Evolutionary conservation across 2,888 invertebrate genomes (phyloP), one percentile per base, ranked within the genome.

Genomic region (Hofmannophila pseudospretella): DNA sequence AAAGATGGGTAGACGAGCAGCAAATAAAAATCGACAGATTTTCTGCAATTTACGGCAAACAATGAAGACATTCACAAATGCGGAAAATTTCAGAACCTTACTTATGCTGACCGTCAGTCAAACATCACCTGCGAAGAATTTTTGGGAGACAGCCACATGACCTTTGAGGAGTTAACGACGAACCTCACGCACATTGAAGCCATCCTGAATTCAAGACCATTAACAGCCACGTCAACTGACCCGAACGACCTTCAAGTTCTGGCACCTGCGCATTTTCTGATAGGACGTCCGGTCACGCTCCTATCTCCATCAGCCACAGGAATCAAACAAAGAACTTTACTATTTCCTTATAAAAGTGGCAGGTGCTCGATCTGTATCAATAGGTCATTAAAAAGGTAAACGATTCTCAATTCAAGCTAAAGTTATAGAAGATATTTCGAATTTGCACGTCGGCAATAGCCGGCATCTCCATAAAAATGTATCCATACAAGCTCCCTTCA

Each of bases 1-100:
- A 45, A 51, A 7, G 8, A 11, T 12, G n/a, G n/a, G 23, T 29
- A 16, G 9, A n/a, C n/a, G n/a, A n/a, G 16, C 19, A 2, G 19
- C 11, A 23, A 7, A n/a, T n/a, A n/a, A n/a, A n/a, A n/a, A n/a
- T n/a, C n/a, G n/a, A n/a, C n/a, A n/a, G n/a, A n/a, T n/a, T n/a
- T n/a, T n/a, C n/a, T n/a, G n/a, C n/a, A n/a, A 5, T 20, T 20
- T 5, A 20, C 4, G 4, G 20, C 20, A 20, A 20, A n/a, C n/a
- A n/a, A n/a, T n/a, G n/a, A n/a, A n/a, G n/a, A n/a, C n/a, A n/a
- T n/a, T n/a, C n/a, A n/a, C n/a, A n/a, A n/a, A n/a, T n/a, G n/a
- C n/a, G n/a, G n/a, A n/a, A n/a, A n/a, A n/a, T n/a, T n/a, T n/a
- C n/a, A n/a, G n/a, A n/a, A n/a, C n/a, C n/a, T n/a, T n/a, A n/a